Base-by-base conservation (phyloP, 2,888 invertebrate genomes). In the Andrena marginata region DNA sequence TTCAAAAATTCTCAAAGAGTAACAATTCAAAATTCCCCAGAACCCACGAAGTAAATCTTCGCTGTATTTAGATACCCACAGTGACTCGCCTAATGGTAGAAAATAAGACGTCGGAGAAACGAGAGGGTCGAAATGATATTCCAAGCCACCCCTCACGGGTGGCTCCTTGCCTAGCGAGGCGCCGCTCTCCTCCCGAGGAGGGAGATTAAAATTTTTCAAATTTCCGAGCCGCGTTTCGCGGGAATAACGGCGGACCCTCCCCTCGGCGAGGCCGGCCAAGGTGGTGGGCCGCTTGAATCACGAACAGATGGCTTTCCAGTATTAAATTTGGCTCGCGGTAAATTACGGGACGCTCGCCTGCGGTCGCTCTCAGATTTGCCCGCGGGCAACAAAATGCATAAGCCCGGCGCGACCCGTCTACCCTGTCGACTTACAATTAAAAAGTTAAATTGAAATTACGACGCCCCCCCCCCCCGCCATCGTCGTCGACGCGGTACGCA, bases 391-490 rank as follows among this genome's bases (percentile, higher is more conserved):
- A 76, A 71, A 87, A 85, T 80, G 81, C 76, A 87, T 79, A 81
- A 84, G 77, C 85, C 60, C 64, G 65, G 62, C 70, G 63, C 80
- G 78, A 77, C 73, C 79, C 74, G 79, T 82, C 85, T 68, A 77
- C 60, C 68, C 81, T 65, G 87, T 85, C 87, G 84, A 85, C 85
- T 87, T 87, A 86, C 82, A 87, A 87, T 87, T 87, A 87, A 87
- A 87, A 87, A 87, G 87, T 87, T 87, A 87, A 87, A 87, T 87
- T 87, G 87, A 87, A 86, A 87, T 87, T 85, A 87, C 86, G 82
- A 65, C 68, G 54, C 78, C 74, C 77, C 81, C 75, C 75, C 48
- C 8, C 42, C 2, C 67, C 31, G 59, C 54, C 70, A 49, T n/a
- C 26, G 49, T 23, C 35, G 62, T 16, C 48, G n/a, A 42, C 42